These are phyloP conservation scores for Pteropus rufus DNA, from an alignment of 2,797 vertebrate species.

Conservation along the genomic window DNA sequence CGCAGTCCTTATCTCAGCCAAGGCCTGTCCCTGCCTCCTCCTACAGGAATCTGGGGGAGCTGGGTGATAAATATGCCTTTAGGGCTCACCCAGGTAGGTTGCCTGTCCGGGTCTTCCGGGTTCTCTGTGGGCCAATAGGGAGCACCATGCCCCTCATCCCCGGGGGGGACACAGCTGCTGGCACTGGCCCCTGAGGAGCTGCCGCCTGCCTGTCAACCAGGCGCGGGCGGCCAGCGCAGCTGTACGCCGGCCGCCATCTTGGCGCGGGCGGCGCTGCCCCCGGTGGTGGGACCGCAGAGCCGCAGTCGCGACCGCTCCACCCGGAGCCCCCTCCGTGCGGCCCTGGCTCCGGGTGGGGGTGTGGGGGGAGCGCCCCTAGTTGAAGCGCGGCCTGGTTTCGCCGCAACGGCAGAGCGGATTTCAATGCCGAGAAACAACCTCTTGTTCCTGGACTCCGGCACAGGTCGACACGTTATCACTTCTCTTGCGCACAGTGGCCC, in stretches of 20 bases:
- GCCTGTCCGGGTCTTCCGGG: background rate
- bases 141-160: background rate
- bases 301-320: background rate
- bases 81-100: background rate
- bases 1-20: background rate
- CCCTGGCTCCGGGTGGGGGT: background rate
- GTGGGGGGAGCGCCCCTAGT: background rate
- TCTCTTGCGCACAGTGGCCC: background rate
- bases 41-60: background rate
- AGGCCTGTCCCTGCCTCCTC: background rate
- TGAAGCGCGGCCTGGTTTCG: background rate
- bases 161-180: background rate
- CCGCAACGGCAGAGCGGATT: background rate
- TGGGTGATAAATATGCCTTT: background rate
- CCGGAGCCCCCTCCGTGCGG: background rate
- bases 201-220: background rate
- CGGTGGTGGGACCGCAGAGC: slow-evolving; percentile 50
- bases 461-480: background rate
- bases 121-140: background rate
- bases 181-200: background rate
- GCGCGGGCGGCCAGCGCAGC: background rate
- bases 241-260: slow-evolving; percentile 67
- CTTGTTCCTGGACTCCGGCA: background rate
- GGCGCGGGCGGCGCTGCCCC: slow-evolving; percentile 60
- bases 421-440: background rate